These are phyloP conservation scores for Rhagologus leucostigma DNA, from an alignment of 2,113 vertebrate species.

Conservation along the genomic window DNA sequence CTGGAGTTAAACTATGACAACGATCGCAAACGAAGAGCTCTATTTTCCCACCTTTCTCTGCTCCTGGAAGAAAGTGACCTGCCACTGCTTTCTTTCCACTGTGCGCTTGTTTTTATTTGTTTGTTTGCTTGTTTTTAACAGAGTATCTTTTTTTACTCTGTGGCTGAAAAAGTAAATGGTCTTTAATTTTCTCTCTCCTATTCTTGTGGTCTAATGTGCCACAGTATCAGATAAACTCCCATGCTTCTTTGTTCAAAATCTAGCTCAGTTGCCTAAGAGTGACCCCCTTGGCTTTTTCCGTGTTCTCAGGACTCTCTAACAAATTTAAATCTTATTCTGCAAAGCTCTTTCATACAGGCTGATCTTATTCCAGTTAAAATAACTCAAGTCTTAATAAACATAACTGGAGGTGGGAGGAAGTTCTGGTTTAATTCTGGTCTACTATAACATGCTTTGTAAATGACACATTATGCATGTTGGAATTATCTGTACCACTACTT, in stretches of 20 bases:
- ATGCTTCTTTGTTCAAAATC: neutral
- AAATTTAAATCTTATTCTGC: neutral
- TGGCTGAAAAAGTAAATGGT: neutral
- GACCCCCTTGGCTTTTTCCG: neutral
- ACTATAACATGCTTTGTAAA: neutral
- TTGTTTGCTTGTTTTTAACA: neutral
- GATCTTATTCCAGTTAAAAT: neutral
- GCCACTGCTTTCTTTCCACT: neutral
- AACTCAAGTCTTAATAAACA: neutral
- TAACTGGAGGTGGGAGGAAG: neutral
- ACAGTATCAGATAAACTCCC: neutral
- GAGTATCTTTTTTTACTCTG: neutral
- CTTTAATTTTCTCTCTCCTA: neutral
- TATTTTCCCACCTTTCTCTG: neutral
- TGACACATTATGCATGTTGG: neutral
- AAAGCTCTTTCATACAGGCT: neutral
- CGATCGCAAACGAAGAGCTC: neutral
- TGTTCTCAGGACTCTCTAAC: neutral
- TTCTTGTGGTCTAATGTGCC: neutral
- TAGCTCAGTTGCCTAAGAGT: neutral
- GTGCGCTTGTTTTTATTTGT: neutral
- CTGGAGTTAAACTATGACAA: neutral
- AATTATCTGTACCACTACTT: neutral
- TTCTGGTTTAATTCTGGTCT: neutral
- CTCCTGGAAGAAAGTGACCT: neutral